A percentile compares a stretch with the other conserved stretches of the same genome.
These are phyloP conservation scores for Pseudachorutes palmiensis DNA, from an alignment of 1,140 invertebrate genomes.

Conservation along the genomic window DNA sequence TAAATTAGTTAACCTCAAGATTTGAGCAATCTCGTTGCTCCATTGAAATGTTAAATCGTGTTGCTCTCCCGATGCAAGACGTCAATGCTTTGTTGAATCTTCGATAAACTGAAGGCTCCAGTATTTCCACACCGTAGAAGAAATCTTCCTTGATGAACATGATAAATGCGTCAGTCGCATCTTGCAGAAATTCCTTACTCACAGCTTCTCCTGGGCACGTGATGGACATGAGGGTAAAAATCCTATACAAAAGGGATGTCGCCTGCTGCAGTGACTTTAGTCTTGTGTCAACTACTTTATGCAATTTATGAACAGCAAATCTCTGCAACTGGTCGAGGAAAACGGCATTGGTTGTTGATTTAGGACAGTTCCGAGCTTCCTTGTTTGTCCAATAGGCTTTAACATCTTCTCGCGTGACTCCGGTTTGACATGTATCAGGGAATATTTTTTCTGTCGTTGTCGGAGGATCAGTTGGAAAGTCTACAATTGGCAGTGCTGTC, in stretches of 20 bases:
- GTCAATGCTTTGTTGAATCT: conserved; percentile 9
- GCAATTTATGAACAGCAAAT: conserved; percentile 9
- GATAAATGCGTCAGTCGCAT: conserved; percentile 21
- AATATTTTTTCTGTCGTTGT: not conserved
- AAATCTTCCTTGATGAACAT: conserved; percentile 29
- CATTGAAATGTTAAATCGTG: conserved; percentile 15
- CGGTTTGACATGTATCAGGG: conserved; percentile 9
- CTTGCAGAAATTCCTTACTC: conserved; percentile 16
- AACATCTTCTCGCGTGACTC: conserved; percentile 15
- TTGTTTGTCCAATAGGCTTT: conserved; percentile 22
- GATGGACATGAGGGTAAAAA: conserved; percentile 10
- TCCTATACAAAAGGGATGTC: conserved; percentile 12
- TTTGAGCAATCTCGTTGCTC: not conserved
- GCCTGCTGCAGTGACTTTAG: conserved; percentile 22
- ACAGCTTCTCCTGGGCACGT: conserved; percentile 22
- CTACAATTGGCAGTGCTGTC: not conserved
- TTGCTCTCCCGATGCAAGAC: conserved; percentile 15
- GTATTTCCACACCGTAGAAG: conserved; percentile 28
- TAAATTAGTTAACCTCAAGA: not conserved
- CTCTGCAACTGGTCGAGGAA: conserved; percentile 26
- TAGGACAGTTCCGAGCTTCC: not conserved
- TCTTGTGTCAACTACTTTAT: conserved; percentile 10
- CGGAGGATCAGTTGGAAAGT: not conserved
- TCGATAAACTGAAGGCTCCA: conserved; percentile 9
- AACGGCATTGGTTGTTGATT: conserved; percentile 15